phyloP scores from a whole-genome alignment of 2,888 invertebrate genomes.

The Calameuta idolon region DNA sequence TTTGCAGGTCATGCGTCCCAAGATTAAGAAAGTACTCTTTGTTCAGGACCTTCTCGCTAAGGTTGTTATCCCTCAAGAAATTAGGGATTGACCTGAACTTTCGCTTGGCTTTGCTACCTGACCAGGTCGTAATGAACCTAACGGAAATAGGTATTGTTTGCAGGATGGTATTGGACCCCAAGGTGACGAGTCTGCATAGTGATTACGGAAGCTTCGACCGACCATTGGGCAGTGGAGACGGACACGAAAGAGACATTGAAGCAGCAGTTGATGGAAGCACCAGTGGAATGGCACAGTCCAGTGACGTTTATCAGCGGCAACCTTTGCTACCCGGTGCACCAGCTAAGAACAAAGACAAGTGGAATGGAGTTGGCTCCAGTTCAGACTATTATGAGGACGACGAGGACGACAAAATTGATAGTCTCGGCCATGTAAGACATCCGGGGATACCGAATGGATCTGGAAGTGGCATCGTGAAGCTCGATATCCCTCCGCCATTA shows the following conservation, averaged over 20 bases:
- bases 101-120: neutral
- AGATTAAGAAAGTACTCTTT: neutral
- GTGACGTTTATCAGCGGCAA: constrained; percentile 74
- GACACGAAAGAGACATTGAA: constrained; percentile 64
- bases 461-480: constrained; percentile 70
- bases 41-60: neutral
- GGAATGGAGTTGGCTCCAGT: constrained; percentile 65
- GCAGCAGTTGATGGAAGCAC: constrained; percentile 64
- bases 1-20: neutral
- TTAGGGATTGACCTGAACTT: neutral
- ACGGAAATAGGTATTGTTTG: constrained; percentile 36
- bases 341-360: constrained; percentile 68
- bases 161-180: constrained; percentile 77
- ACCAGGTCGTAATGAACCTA: neutral
- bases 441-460: constrained; percentile 60
- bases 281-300: constrained; percentile 64
- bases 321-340: constrained; percentile 70
- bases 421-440: constrained; percentile 54
- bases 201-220: constrained; percentile 75
- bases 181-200: constrained; percentile 69
- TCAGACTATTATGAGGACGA: constrained; percentile 68
- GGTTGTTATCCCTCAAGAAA: neutral
- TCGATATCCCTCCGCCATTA: constrained; percentile 76
- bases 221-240: constrained; percentile 58
- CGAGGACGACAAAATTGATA: constrained; percentile 68